Conservation (phyloP, 2,888 invertebrate species). For the Amblyteles armatorius region DNA sequence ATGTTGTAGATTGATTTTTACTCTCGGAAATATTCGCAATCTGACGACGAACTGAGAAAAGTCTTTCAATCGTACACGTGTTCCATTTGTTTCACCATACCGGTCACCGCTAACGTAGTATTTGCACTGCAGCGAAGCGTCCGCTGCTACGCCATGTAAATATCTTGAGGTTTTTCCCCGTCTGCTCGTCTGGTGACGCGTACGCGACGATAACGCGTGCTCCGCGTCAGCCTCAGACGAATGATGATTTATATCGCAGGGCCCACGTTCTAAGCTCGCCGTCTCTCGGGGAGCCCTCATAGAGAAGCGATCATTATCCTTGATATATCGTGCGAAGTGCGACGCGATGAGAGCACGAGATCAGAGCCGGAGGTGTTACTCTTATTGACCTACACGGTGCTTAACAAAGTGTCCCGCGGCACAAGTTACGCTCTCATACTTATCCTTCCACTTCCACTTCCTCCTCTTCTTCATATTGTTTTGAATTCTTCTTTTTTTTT, state of each 20-base stretch:
- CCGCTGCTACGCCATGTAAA: neutral
- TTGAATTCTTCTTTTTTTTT: constrained; percentile 6
- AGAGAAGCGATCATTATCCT: constrained; percentile 30
- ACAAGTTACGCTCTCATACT: constrained; percentile 31
- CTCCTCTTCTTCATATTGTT: constrained; percentile 10
- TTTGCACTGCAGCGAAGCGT: constrained; percentile 11
- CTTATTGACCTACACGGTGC: constrained; percentile 36
- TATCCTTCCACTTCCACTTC: neutral
- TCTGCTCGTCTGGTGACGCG: neutral
- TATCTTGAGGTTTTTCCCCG: constrained; percentile 10
- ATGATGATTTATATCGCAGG: constrained; percentile 8
- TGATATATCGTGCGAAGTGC: constrained; percentile 22
- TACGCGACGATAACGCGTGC: constrained; percentile 21
- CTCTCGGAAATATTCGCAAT: constrained; percentile 22
- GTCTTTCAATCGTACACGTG: neutral
- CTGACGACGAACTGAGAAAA: neutral
- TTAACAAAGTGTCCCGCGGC: constrained; percentile 29
- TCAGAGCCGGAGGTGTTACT: constrained; percentile 26
- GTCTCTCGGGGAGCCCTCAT: neutral
- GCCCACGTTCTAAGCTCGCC: neutral
- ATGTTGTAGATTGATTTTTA: neutral
- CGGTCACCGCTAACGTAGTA: neutral
- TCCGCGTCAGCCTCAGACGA: neutral
- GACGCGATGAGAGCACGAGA: neutral
- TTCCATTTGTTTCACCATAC: neutral